Base-by-base conservation (phyloP, 2,797 vertebrate species). In the Mallotus villosus region DNA sequence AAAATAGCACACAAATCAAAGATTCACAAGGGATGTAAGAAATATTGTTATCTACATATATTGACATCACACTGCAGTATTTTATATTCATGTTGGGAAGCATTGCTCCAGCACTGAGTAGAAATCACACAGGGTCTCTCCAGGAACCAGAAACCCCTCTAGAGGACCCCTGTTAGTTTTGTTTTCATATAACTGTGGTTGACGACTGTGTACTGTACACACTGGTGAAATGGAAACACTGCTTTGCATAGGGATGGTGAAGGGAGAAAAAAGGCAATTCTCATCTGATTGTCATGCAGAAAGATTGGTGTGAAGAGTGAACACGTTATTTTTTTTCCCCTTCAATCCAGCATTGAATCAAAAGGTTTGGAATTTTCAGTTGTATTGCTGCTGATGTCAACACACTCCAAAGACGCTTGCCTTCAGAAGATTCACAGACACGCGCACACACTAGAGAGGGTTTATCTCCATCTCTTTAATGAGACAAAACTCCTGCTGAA, bases 401-500 rank as follows among this genome's bases (percentile, higher is more conserved):
- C 51, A 55, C 51, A 5, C 51, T 46, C 41, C 41, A 55, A 14
- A 51, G 3, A 51, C 49, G 17, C 49, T 16, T n/a, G 19, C 7
- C 32, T 34, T 34, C 5, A 6, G 32, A 34, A 34, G 16, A 55
- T n/a, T 17, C 51, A n/a, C 17, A 55, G 16, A 4, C 51, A 4
- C 51, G 16, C 51, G 19, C 16, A n/a, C 4, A 19, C 51, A 55
- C 51, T 9, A 55, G 2, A 17, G 16, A 55, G 51, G 51, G 51
- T 11, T 11, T 19, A 17, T 55, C 51, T n/a, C 51, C 51, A 4
- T 55, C 51, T 55, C 60, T 68, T 34, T 78, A 63, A 80, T 72
- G 60, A 58, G 32, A 72, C 74, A 9, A 55, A 34, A 51, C 29
- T 57, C 69, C 74, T 2, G 2, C 37, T 67, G 72, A 75, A 75